phyloP scores from a whole-genome alignment of 2,797 vertebrate genomes.

The Acipenser ruthenus region DNA sequence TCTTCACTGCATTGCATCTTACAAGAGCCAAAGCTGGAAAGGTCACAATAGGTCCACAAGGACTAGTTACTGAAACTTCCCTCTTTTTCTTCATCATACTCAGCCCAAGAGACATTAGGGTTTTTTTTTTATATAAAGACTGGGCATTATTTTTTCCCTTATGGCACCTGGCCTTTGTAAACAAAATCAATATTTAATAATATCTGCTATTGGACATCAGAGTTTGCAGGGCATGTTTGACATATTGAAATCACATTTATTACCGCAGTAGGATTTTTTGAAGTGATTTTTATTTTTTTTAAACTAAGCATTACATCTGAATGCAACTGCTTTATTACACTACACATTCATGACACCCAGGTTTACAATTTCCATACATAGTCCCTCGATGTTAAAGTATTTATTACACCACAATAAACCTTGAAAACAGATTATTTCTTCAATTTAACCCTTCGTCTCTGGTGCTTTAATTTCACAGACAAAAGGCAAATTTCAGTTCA shows the following conservation, averaged over 20 bases:
- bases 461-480: conserved; percentile 59
- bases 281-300: too few species aligned
- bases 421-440: conserved; percentile 30
- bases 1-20: not conserved
- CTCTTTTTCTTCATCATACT: conserved; percentile 19
- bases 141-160: conserved; percentile 46
- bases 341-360: too few species aligned
- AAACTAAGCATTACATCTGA: too few species aligned
- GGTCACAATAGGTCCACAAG: not conserved
- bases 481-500: conserved; percentile 68
- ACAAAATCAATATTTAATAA: conserved; percentile 62
- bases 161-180: conserved; percentile 54
- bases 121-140: not conserved
- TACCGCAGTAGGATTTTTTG: too few species aligned
- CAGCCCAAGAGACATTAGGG: conserved; percentile 8
- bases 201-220: conserved; percentile 9
- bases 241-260: not conserved
- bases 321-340: too few species aligned
- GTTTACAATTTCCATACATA: too few species aligned
- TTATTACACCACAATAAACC: conserved; percentile 40
- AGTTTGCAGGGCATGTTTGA: not conserved
- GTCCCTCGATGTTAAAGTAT: conserved; percentile 45
- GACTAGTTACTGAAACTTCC: conserved; percentile 8
- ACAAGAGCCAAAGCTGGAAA: not conserved
- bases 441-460: conserved; percentile 30